Evolutionary conservation across 1,140 invertebrate genomes (phyloP).

Genomic region (Drosophila setifemur): DNA sequence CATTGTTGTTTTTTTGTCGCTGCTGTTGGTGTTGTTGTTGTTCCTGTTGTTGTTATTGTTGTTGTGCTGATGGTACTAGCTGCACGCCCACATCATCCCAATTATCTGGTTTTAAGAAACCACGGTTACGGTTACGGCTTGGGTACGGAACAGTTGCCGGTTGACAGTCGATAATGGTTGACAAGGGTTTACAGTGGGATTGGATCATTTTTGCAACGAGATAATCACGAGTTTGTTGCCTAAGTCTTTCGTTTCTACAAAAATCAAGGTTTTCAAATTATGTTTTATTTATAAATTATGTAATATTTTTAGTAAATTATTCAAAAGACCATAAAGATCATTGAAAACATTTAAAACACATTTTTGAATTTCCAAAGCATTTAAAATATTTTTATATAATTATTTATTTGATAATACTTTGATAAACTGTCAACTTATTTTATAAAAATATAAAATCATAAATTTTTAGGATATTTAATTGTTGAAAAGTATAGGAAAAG

Average conservation of each 20-base stretch:
- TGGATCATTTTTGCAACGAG: too few species aligned
- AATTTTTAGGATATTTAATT: too few species aligned
- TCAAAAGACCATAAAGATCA: too few species aligned
- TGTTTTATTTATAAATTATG: too few species aligned
- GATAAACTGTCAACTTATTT: too few species aligned
- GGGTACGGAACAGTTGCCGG: not conserved
- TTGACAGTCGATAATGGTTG: slow-evolving; percentile 34
- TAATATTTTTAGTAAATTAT: not conserved
- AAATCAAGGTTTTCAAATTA: too few species aligned
- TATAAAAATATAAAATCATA: too few species aligned
- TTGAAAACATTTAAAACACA: too few species aligned
- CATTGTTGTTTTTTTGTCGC: slow-evolving; percentile 30
- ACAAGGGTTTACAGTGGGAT: slow-evolving; percentile 23
- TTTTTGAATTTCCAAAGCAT: too few species aligned
- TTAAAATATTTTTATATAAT: too few species aligned
- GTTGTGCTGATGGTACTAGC: not conserved
- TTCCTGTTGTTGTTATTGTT: not conserved
- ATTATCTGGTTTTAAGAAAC: slow-evolving; percentile 30
- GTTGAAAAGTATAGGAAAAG: too few species aligned
- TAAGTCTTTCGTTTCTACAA: slow-evolving; percentile 27
- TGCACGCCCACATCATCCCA: slow-evolving; percentile 53
- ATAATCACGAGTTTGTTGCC: slow-evolving; percentile 5
- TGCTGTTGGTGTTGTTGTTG: slow-evolving; percentile 8
- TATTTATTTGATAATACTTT: too few species aligned
- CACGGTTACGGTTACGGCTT: not conserved